Evolutionary conservation across 2,113 vertebrate species (phyloP).

Genomic region (Chloebia gouldiae): DNA sequence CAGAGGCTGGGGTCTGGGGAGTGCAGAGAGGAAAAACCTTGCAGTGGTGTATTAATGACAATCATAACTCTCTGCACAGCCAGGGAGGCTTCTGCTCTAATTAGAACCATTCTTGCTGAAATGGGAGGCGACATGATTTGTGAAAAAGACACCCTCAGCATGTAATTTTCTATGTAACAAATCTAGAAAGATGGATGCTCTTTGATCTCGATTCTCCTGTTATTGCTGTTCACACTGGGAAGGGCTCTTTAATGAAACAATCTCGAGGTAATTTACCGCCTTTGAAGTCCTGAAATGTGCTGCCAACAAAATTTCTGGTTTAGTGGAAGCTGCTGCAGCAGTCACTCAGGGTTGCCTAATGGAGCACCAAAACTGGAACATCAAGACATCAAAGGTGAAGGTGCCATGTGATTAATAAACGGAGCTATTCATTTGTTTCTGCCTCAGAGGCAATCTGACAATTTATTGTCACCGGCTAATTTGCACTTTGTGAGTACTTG

Average conservation of each 20-base stretch:
- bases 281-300: constrained; percentile 78
- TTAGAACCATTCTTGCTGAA: constrained; percentile 68
- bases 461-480: constrained; percentile 75
- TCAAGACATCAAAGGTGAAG: constrained; percentile 81
- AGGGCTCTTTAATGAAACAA: constrained; percentile 74
- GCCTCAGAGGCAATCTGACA: constrained; percentile 73
- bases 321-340: constrained; percentile 72
- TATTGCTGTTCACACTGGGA: constrained; percentile 70
- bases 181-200: constrained; percentile 69
- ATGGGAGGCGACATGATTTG: constrained; percentile 69
- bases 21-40: background rate
- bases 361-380: constrained; percentile 76
- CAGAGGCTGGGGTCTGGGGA: background rate
- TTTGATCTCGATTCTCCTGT: constrained; percentile 74
- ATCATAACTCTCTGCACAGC: constrained; percentile 53
- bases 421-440: constrained; percentile 62
- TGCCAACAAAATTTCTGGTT: constrained; percentile 78
- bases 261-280: constrained; percentile 75
- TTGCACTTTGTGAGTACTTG: constrained; percentile 74
- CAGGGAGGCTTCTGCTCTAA: constrained; percentile 63
- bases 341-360: constrained; percentile 68
- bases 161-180: constrained; percentile 64
- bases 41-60: constrained; percentile 63
- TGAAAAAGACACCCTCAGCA: constrained; percentile 64
- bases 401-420: constrained; percentile 76